Evolutionary conservation across 2,113 vertebrate genomes (phyloP), one percentile per base, ranked within the genome.

Genomic region (Pangasianodon hypophthalmus): DNA sequence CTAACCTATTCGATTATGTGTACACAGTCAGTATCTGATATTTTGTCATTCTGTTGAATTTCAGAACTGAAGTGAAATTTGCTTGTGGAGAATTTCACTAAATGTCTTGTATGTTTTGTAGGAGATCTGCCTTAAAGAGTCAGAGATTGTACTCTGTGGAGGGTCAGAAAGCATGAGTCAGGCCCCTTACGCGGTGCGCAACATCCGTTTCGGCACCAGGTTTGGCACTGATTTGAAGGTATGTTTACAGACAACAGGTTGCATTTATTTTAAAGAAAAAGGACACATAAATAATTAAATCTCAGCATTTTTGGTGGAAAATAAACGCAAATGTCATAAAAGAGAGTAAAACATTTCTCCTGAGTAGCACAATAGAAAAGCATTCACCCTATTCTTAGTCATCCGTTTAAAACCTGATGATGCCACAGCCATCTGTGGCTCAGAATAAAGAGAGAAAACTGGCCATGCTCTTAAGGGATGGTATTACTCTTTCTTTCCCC

Each of bases 111-210:
- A 29, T 92, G 24, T 94, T 90, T 86, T 95, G 91, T 91, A 99
- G 98, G 98, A 99, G 92, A 99, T 99, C 84, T 97, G 96, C 90
- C 95, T 97, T 0, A 97, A 96, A 64, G 98, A 99, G 0, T 96
- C 98, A 0, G 98, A 99, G 93, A 94, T 99, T 21, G 98, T 99
- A 11, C 92, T 99, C 56, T 99, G 98, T 84, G 98, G 97, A 0
- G 98, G 98, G 19, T 96, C 97, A 0, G 98, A 99, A 93, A 98
- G 84, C 89, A 99, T 99, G 98, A 99, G 98, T 94, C 98, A 99
- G 84, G 91, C 97, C 6, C 98, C 98, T 0, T 98, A 96, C 0
- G 96, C 95, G 0, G 97, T 97, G 48, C 96, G 98, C 64, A 99
- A 99, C 79, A 85, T 97, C 0, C 96, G 98, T 6, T 99, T 99